phyloP scores from a whole-genome alignment of 2,888 invertebrate genomes.

The Pristionchus exspectatus region DNA sequence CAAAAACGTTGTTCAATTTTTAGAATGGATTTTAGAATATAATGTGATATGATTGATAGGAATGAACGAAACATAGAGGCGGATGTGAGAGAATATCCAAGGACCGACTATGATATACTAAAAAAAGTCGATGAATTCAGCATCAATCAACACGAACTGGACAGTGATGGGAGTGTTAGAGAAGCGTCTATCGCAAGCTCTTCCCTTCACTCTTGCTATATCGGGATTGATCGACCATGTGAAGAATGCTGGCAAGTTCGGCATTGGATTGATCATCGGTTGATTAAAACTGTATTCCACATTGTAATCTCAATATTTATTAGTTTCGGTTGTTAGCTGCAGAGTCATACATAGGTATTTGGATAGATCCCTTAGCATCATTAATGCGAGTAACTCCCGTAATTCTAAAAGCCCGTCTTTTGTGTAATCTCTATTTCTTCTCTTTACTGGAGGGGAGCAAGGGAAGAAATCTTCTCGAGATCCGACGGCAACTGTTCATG shows the following conservation, averaged over 20 bases:
- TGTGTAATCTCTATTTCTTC: constrained; percentile 44
- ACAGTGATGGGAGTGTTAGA: constrained; percentile 92
- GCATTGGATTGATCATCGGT: constrained; percentile 94
- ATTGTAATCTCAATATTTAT: neutral
- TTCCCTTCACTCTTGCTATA: constrained; percentile 94
- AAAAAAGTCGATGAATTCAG: constrained; percentile 51
- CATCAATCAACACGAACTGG: constrained; percentile 91
- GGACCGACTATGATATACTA: neutral
- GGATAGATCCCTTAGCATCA: neutral
- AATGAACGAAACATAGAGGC: too few relatives aligned
- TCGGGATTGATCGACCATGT: constrained; percentile 94
- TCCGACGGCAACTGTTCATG: constrained; percentile 54
- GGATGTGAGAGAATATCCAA: too few relatives aligned
- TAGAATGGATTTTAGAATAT: too few relatives aligned
- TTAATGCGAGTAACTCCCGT: constrained; percentile 16
- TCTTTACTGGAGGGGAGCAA: constrained; percentile 19
- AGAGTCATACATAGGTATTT: neutral
- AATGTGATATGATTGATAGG: too few relatives aligned
- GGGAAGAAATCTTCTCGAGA: constrained; percentile 14
- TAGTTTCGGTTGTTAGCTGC: neutral
- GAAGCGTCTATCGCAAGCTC: constrained; percentile 89
- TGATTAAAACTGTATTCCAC: constrained; percentile 58
- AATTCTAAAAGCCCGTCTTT: constrained; percentile 16
- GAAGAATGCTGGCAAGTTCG: constrained; percentile 89
- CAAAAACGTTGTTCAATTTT: too few relatives aligned